Percentiles rank a stretch among this genome's conserved stretches.
Conservation (phyloP, 1,140 invertebrate genomes). For the Cardiocondyla obscurior region DNA sequence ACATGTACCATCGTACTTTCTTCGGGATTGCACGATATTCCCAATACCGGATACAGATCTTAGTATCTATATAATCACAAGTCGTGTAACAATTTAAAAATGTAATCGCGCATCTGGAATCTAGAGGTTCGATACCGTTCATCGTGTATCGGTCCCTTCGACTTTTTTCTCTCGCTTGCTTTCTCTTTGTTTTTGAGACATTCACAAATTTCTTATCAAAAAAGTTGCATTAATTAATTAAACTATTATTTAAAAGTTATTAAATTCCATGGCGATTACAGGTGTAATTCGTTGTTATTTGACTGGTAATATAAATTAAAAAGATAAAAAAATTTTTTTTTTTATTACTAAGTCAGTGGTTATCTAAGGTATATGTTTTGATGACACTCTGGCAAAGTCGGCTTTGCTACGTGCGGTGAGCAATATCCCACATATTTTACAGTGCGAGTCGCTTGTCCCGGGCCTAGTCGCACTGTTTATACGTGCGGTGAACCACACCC, state of each 20-base stretch:
- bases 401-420: slow-evolving; percentile 37
- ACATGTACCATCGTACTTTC: slow-evolving; percentile 17
- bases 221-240: slow-evolving; percentile 36
- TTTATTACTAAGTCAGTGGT: too few species aligned
- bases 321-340: too few species aligned
- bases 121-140: not conserved
- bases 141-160: not conserved
- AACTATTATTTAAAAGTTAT: slow-evolving; percentile 57
- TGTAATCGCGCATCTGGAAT: not conserved
- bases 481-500: slow-evolving; percentile 75
- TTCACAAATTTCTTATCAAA: slow-evolving; percentile 40
- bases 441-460: slow-evolving; percentile 52
- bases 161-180: not conserved
- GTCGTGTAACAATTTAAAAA: not conserved
- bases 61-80: slow-evolving; percentile 9
- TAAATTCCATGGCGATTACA: slow-evolving; percentile 64
- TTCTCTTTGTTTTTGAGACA: not conserved
- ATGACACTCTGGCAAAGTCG: slow-evolving; percentile 60
- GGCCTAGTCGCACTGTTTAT: slow-evolving; percentile 65
- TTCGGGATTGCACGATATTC: slow-evolving; percentile 18
- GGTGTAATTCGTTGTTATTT: slow-evolving; percentile 31
- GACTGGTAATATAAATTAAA: too few species aligned
- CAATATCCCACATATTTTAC: slow-evolving; percentile 72
- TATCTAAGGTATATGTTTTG: not conserved
- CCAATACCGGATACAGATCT: slow-evolving; percentile 5